Evolutionary conservation across 2,888 invertebrate species (phyloP), one percentile per base, ranked within the genome.

Genomic region (Oscheius sp.): DNA sequence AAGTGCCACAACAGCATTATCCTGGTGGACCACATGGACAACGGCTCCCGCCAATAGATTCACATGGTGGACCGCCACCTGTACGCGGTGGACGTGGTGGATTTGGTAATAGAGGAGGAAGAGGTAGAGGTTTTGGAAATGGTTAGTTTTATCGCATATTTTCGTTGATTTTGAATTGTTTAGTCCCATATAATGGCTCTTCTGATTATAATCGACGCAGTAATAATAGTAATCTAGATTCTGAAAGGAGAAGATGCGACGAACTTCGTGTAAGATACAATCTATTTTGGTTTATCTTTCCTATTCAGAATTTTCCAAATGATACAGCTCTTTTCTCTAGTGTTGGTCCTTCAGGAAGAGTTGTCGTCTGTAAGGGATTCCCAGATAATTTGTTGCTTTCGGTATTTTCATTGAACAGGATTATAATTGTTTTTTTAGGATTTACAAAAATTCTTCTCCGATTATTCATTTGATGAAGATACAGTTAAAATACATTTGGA

Each of bases 401-500:
- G 72, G 77, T 77, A 9, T 16, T n/a, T n/a, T n/a, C n/a, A n/a
- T n/a, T n/a, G n/a, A n/a, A n/a, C n/a, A n/a, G n/a, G n/a, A n/a
- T n/a, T n/a, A n/a, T n/a, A n/a, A n/a, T n/a, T n/a, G n/a, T n/a
- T n/a, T n/a, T n/a, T 75, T 45, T 55, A 76, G 74, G 68, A 78
- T 46, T 69, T 77, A 16, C 45, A 75, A 6, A 56, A 27, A 1
- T 79, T 83, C 69, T 82, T 83, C 72, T 46, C 68, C 12, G 73
- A 72, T 13, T 82, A 72, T 49, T 69, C 74, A 2, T 76, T 80
- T 16, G 75, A 78, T 25, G 76, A 72, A 12, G 72, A 75, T 29
- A 78, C 78, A 2, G 72, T 83, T 16, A 69, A 79, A 16, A 82
- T 83, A 27, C 68, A 78, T 43, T 72, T 79, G 69, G 72, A 64